Evolutionary conservation across 2,113 vertebrate species (phyloP).

Genomic region (Chauna torquata): DNA sequence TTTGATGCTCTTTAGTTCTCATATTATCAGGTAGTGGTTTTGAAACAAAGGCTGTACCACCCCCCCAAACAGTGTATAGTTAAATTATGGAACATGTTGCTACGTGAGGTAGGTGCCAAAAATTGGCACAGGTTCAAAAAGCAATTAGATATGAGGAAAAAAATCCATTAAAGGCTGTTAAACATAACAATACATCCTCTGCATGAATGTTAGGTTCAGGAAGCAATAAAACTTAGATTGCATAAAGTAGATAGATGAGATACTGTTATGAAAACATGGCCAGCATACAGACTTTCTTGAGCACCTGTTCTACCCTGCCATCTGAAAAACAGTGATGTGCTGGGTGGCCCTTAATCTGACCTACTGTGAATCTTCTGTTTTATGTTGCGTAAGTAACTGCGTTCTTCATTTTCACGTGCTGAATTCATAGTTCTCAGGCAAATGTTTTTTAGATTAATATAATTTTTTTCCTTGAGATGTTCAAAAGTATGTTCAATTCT

Average conservation of each 20-base stretch:
- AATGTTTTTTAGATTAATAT: neutral
- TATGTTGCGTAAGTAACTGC: neutral
- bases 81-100: neutral
- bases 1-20: constrained; percentile 42
- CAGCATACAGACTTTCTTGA: neutral
- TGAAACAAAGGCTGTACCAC: constrained; percentile 42
- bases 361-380: neutral
- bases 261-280: neutral
- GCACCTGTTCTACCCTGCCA: neutral
- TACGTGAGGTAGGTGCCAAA: constrained; percentile 32
- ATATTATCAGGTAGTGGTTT: neutral
- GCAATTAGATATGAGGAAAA: constrained; percentile 60
- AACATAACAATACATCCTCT: constrained; percentile 65
- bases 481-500: neutral
- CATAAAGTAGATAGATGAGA: neutral
- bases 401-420: neutral
- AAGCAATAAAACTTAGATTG: constrained; percentile 56
- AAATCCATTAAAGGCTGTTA: constrained; percentile 68
- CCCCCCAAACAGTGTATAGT: neutral
- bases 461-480: accelerated
- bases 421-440: neutral
- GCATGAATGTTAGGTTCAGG: constrained; percentile 25
- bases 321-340: neutral
- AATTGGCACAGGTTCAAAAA: constrained; percentile 54
- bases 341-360: neutral